Conservation (phyloP, 2,888 invertebrate genomes). For the Lepidochitona cinerea region DNA sequence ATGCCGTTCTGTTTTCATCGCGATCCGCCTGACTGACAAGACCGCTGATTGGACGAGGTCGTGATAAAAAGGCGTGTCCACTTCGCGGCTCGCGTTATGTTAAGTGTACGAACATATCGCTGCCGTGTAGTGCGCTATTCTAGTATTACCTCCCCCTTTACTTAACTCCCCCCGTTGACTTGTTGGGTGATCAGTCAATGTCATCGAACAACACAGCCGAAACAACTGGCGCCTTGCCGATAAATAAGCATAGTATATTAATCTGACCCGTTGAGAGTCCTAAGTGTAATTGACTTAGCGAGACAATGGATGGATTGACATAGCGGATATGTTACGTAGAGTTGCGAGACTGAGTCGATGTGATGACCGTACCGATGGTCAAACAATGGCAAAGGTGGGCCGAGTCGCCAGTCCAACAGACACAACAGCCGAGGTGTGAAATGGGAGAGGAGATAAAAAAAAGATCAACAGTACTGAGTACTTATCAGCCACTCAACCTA, state of each 20-base stretch:
- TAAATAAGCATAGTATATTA: slow-evolving; percentile 1
- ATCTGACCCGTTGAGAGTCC: neutral
- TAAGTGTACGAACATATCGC: neutral
- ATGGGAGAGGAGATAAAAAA: too few species aligned
- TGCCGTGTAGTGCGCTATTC: neutral
- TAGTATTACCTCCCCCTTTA: neutral
- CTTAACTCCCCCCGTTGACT: neutral
- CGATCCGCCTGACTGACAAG: neutral
- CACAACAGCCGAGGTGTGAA: too few species aligned
- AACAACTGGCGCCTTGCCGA: slow-evolving; percentile 7
- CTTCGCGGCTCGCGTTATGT: neutral
- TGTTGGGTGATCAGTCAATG: slow-evolving; percentile 2
- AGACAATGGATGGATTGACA: neutral
- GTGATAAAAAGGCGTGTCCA: slow-evolving; percentile 1
- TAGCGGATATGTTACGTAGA: neutral
- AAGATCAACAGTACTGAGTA: too few species aligned
- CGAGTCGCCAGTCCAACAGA: neutral
- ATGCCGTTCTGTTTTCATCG: slow-evolving; percentile 1
- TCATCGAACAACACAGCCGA: neutral
- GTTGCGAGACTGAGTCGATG: neutral
- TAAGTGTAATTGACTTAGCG: neutral
- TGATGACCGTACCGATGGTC: neutral
- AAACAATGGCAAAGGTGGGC: neutral
- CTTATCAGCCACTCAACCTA: too few species aligned
- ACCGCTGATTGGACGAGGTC: neutral